Base-by-base conservation (phyloP, 2,113 vertebrate species). In the Anhinga rufa region DNA sequence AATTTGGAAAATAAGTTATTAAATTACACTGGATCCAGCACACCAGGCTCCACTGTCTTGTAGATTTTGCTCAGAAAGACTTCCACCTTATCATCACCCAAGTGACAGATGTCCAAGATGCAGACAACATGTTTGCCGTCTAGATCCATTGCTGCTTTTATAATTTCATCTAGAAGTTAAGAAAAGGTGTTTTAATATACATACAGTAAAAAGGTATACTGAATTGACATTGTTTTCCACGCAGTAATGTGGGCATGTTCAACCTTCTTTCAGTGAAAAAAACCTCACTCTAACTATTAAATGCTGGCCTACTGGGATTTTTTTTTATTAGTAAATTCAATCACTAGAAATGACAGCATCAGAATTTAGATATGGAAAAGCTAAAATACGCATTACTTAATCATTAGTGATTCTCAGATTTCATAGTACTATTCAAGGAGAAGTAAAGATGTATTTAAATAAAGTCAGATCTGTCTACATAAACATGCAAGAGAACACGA, bases 41-140 rank as follows among this genome's bases (percentile, higher is more conserved):
- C 65, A 77, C 3, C 42, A 12, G 97, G 97, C 6, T 97, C 95
- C 72, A 97, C 22, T n/a, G 96, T 95, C 72, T 81, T 97, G 97
- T 99, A 99, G 81, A 99, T 96, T 97, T 98, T 99, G 93, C 97
- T 98, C 93, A 99, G 97, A 94, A 98, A 95, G 68, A 99, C 98
- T 97, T 99, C 99, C 36, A 98, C 96, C 66, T 98, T 97, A 78
- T 98, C 96, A 79, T 97, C 98, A 60, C 98, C 99, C 71, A 99
- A 97, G 94, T 98, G 98, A 97, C 98, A 99, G 69, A 99, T 85
- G 92, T 99, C 99, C 93, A 99, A 95, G 93, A 99, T 89, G 89
- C 98, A 98, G 86, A 99, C 91, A 17, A 99, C 96, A 8, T 98
- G 98, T 14, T 91, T 92, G 69, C 95, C 97, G 68, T 99, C 98